phyloP scores from a whole-genome alignment of 2,888 invertebrate genomes.

The Clostera curtula region DNA sequence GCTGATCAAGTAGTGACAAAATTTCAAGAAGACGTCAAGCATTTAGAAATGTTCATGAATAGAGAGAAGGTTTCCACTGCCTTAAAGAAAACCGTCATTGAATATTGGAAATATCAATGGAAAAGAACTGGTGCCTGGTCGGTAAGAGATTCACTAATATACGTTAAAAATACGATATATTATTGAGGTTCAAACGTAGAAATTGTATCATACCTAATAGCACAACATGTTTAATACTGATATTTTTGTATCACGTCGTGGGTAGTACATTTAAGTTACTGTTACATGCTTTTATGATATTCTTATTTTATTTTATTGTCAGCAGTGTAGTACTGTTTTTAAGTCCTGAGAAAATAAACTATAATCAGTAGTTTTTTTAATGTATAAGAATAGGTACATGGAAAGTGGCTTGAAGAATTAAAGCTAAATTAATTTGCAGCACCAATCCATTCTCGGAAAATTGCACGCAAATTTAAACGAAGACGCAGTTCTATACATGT shows the following conservation, averaged over 20 bases:
- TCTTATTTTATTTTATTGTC: no score
- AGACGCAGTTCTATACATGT: slow-evolving; percentile 70
- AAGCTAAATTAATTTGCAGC: slow-evolving; percentile 21
- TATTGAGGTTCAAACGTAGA: no score
- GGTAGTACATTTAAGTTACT: no score
- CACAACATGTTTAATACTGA: no score
- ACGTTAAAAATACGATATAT: neutral
- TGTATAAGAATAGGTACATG: no score
- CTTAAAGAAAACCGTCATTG: slow-evolving; percentile 48
- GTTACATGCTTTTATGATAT: no score
- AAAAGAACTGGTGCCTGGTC: slow-evolving; percentile 69
- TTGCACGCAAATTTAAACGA: slow-evolving; percentile 70
- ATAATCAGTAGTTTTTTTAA: no score
- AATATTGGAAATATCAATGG: slow-evolving; percentile 70
- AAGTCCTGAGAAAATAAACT: no score
- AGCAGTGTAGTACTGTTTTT: no score
- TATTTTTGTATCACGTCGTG: no score
- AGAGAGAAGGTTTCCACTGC: slow-evolving; percentile 52
- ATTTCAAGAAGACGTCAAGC: slow-evolving; percentile 62
- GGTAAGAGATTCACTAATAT: slow-evolving; percentile 33
- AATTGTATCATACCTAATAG: no score
- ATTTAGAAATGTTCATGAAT: slow-evolving; percentile 56
- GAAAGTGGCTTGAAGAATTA: neutral
- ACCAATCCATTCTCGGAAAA: slow-evolving; percentile 63
- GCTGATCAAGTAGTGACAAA: slow-evolving; percentile 62